Evolutionary conservation across 2,888 invertebrate genomes (phyloP).

Genomic region (Luffia ferchaultella): DNA sequence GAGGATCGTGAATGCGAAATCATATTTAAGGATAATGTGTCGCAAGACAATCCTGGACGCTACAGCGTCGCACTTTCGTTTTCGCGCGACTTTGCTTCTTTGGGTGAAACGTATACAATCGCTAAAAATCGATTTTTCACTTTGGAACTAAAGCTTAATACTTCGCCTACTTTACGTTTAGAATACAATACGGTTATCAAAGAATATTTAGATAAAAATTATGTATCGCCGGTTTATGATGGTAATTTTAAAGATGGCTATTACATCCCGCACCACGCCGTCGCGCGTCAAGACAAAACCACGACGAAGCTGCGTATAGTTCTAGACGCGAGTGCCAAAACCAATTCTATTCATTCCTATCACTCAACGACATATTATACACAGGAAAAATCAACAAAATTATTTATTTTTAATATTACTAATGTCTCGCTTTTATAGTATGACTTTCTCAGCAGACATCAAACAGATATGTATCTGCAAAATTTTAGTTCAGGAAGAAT

Average conservation of each 20-base stretch:
- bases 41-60: neutral
- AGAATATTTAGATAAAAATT: constrained; percentile 1
- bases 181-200: neutral
- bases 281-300: neutral
- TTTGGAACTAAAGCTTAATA: constrained; percentile 1
- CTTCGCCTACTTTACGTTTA: neutral
- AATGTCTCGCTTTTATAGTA: neutral
- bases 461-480: constrained; percentile 1
- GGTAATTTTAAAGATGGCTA: neutral
- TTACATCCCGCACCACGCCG: constrained; percentile 2
- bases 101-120: neutral
- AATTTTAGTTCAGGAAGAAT: neutral
- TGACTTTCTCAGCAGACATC: constrained; percentile 1
- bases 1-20: neutral
- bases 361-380: constrained; percentile 3
- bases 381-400: neutral
- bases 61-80: neutral
- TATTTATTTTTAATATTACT: neutral
- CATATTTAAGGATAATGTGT: neutral
- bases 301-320: constrained; percentile 1
- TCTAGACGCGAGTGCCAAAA: constrained; percentile 3
- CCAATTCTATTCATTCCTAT: neutral
- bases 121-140: neutral
- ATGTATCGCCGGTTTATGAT: neutral
- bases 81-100: neutral